Evolutionary conservation across 1,140 invertebrate species (phyloP), one percentile per base, ranked within the genome.

Genomic region (Conus ventricosus): DNA sequence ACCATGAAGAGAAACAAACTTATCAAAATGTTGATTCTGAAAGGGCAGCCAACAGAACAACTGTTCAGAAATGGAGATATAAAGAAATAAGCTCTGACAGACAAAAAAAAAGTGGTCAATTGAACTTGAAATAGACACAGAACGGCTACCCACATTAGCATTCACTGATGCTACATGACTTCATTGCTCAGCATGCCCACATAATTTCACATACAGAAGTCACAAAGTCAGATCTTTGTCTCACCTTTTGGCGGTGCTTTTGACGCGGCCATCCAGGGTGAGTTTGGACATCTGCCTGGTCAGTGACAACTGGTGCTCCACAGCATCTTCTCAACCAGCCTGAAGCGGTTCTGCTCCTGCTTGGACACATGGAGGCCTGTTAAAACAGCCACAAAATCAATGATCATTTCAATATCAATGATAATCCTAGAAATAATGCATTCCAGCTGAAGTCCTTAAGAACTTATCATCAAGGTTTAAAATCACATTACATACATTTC

Each of bases 181-280:
- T 39, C 39, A 39, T 39, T 39, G 39, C 39, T 39, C 39, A 39
- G 39, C 39, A 39, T 39, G 39, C 39, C 39, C 39, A 39, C 39
- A 39, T 39, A 39, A 39, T 39, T 39, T 39, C 39, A 39, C 39
- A 39, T 39, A 39, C 39, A 39, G 39, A 39, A 39, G 39, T 39
- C 39, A 39, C 39, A n/a, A n/a, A n/a, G n/a, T n/a, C n/a, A n/a
- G n/a, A n/a, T n/a, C n/a, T n/a, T n/a, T n/a, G n/a, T n/a, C 86
- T 84, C 53, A 93, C 93, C 92, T 92, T 54, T 92, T 91, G 27
- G 92, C 89, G 85, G 93, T 94, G n/a, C 39, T 89, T 5, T 91
- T 55, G 15, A 94, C 92, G 83, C 91, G 90, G 54, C 87, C 91
- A 60, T 92, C 90, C 0, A 94, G 78, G 51, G 90, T 85, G 67